These are phyloP conservation scores for Epinephelus coioides DNA, from an alignment of 2,797 vertebrate genomes.

Conservation along the genomic window DNA sequence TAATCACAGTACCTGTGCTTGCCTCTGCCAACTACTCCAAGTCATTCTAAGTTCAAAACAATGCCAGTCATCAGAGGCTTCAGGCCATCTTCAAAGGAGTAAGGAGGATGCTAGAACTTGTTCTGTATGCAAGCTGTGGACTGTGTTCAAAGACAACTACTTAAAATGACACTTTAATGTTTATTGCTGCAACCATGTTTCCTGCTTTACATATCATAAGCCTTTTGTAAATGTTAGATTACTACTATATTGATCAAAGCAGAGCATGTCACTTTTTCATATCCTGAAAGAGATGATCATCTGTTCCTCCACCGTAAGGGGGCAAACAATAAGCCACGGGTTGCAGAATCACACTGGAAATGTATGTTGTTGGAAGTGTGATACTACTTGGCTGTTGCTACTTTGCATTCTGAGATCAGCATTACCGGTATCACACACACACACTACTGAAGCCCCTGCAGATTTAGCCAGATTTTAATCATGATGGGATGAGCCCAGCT, in stretches of 20 bases:
- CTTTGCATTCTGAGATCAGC: slow-evolving; percentile 33
- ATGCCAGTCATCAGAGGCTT: slow-evolving; percentile 56
- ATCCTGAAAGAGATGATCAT: slow-evolving; percentile 9
- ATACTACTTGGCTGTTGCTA: background rate
- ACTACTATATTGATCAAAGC: slow-evolving; percentile 47
- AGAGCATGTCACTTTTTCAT: background rate
- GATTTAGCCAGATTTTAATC: slow-evolving; percentile 37
- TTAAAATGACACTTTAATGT: slow-evolving; percentile 35
- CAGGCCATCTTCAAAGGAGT: slow-evolving; percentile 45
- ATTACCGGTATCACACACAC: slow-evolving; percentile 4
- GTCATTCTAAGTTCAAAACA: slow-evolving; percentile 54
- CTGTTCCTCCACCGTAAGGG: background rate
- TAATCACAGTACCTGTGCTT: slow-evolving; percentile 47
- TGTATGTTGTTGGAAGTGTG: background rate
- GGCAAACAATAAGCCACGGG: slow-evolving; percentile 9
- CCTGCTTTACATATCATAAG: slow-evolving; percentile 41
- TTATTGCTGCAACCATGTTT: slow-evolving; percentile 40
- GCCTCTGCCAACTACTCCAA: slow-evolving; percentile 40
- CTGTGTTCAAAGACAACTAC: slow-evolving; percentile 46
- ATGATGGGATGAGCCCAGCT: slow-evolving; percentile 29
- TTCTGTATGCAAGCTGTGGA: slow-evolving; percentile 34
- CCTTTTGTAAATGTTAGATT: slow-evolving; percentile 17
- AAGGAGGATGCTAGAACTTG: slow-evolving; percentile 1
- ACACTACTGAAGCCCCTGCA: slow-evolving; percentile 7
- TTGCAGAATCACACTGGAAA: background rate